Conservation (phyloP, 37 sponge, comb jelly and placozoan species). For the Cliona cf. orientalis region DNA sequence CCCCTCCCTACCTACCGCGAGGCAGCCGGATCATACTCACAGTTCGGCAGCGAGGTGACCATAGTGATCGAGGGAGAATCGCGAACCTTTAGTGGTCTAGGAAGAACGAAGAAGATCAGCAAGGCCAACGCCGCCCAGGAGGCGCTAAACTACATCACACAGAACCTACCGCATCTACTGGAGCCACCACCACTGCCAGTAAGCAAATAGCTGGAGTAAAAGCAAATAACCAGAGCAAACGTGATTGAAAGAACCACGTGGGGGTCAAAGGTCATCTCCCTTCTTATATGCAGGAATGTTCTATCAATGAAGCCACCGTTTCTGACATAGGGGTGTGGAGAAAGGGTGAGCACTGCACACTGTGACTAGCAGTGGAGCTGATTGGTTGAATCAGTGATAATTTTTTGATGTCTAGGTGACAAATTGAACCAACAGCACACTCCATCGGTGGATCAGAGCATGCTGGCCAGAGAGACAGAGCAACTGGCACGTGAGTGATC, state of each 20-base stretch:
- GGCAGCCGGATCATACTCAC: constrained; percentile 39
- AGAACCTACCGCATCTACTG: constrained; percentile 26
- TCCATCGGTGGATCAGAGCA: constrained; percentile 12
- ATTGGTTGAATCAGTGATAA: background rate
- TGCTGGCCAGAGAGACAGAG: constrained; percentile 60
- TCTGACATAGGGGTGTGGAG: constrained; percentile 17
- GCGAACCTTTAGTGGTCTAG: constrained; percentile 31
- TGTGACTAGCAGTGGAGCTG: background rate
- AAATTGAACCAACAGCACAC: constrained; percentile 34
- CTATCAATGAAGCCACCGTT: background rate
- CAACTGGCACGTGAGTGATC: constrained; percentile 45
- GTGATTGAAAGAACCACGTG: background rate
- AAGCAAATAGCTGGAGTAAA: too few species aligned
- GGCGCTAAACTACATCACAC: constrained; percentile 46
- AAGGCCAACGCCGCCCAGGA: constrained; percentile 53
- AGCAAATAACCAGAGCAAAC: too few species aligned
- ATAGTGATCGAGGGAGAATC: constrained; percentile 40
- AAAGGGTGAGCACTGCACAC: constrained; percentile 22
- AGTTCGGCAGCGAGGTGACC: constrained; percentile 65
- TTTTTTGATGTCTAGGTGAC: background rate
- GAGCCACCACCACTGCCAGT: constrained; percentile 40
- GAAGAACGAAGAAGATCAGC: constrained; percentile 63
- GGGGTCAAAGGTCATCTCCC: constrained; percentile 7
- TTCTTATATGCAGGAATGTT: background rate
- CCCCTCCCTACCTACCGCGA: constrained; percentile 66